These are phyloP conservation scores for Uria aalge DNA, from an alignment of 2,113 vertebrate species.

Conservation along the genomic window DNA sequence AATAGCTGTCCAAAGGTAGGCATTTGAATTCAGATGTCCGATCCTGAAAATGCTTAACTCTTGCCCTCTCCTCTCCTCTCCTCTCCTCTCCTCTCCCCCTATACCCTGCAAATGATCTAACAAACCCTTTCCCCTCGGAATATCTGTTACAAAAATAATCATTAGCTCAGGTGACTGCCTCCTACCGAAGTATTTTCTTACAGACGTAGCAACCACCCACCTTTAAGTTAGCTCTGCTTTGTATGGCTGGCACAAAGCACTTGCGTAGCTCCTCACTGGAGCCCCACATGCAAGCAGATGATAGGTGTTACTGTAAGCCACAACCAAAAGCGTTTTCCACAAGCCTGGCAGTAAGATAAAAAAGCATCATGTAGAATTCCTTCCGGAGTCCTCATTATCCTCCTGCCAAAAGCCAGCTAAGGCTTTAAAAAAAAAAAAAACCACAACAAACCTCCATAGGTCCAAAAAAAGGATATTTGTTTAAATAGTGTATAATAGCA, in stretches of 20 bases:
- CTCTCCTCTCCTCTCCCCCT: too few species aligned
- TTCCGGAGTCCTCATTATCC: conserved; percentile 25
- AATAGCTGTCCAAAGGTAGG: neutral
- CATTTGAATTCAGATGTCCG: neutral
- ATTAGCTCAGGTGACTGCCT: neutral
- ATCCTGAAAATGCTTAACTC: neutral
- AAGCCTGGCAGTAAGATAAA: neutral
- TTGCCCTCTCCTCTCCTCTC: neutral
- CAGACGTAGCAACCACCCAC: neutral
- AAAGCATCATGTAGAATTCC: conserved; percentile 5
- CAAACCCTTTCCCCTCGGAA: neutral
- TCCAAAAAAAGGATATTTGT: conserved; percentile 13
- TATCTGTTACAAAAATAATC: neutral
- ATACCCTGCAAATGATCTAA: neutral
- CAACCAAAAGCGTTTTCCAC: neutral
- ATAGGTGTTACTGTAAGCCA: neutral
- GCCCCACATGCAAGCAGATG: neutral
- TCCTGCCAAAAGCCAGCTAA: conserved; percentile 35
- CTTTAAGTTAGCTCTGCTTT: neutral
- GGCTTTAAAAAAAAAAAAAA: neutral
- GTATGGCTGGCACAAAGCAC: neutral
- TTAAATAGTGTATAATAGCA: neutral
- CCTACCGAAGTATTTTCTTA: neutral
- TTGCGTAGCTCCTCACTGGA: neutral
- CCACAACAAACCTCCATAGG: neutral